Percentiles rank a stretch among this genome's conserved stretches.
Conservation (phyloP, 2,888 invertebrate species). For the Pachycephus smyrnensis region DNA sequence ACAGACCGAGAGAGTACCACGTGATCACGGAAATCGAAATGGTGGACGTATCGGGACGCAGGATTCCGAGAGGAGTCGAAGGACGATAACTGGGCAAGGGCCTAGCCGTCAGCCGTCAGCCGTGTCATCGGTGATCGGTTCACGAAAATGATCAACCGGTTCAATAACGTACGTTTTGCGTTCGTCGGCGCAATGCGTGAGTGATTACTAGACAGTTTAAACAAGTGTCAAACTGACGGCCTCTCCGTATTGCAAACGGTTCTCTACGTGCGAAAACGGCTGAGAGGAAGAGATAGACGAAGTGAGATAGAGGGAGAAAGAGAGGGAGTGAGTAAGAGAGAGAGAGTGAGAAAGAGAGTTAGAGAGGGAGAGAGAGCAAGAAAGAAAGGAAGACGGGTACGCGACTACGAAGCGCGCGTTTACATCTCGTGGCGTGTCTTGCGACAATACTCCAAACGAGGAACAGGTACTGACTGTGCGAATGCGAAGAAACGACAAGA, state of each 20-base stretch:
- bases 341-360: no score
- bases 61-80: slow-evolving; percentile 60
- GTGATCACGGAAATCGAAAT: slow-evolving; percentile 62
- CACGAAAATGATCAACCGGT: slow-evolving; percentile 20
- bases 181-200: slow-evolving; percentile 11
- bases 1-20: slow-evolving; percentile 37
- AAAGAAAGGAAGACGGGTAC: slow-evolving; percentile 42
- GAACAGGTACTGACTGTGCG: neutral
- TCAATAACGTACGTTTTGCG: neutral
- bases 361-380: slow-evolving; percentile 1
- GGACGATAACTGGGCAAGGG: slow-evolving; percentile 58
- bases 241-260: slow-evolving; percentile 45
- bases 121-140: slow-evolving; percentile 44
- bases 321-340: no score
- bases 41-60: slow-evolving; percentile 64
- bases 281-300: neutral
- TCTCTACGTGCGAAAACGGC: slow-evolving; percentile 8
- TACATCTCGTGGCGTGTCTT: slow-evolving; percentile 2
- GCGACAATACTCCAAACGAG: neutral
- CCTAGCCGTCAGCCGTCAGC: slow-evolving; percentile 38
- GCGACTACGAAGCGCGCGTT: slow-evolving; percentile 22
- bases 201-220: slow-evolving; percentile 27
- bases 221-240: slow-evolving; percentile 37
- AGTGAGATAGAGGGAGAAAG: no score
- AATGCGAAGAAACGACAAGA: slow-evolving; percentile 7